Base-by-base conservation (phyloP, 2,113 vertebrate species). In the Grallaria varia region DNA sequence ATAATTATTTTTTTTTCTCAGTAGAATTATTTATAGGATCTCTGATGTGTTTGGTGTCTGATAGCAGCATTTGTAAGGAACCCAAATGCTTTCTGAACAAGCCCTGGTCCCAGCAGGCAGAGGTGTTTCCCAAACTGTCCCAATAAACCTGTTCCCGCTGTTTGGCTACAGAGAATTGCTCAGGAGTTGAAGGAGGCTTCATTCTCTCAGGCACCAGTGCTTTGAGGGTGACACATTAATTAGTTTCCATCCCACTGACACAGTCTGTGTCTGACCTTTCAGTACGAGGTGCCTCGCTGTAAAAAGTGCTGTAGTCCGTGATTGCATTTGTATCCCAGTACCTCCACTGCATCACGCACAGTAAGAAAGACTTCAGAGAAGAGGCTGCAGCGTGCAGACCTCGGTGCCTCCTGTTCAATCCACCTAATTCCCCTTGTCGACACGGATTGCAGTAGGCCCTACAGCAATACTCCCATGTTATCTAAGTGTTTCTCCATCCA, bases 341-440 rank as follows among this genome's bases (percentile, higher is more conserved):
- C 42, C n/a, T 50, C 33, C 6, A 0, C 49, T 1, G 10, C 7
- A 53, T 53, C 1, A 0, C 9, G 5, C 7, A 1, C 2, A 0
- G 49, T 4, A 6, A 21, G 42, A 30, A 16, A 25, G 37, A 0
- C 37, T 47, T 8, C 64, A 27, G 52, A 59, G 69, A 7, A 40
- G 50, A 76, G 40, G 42, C 79, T 88, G 59, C 53, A 39, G 62
- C 72, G 68, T 28, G 7, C 64, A 47, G 58, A 35, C 44, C 40
- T 58, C 13, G 0, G 11, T 17, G 63, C 63, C 68, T 93, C 75
- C 64, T 16, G 23, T 20, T 93, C 62, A 50, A 50, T 37, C 88
- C 85, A 18, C 74, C 52, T 63, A 64, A 86, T 83, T 47, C 60
- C 53, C 4, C 42, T 71, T 68, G 47, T 75, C 78, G 56, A 37